phyloP scores from a whole-genome alignment of 2,113 vertebrate genomes.

The Zosterops borbonicus region DNA sequence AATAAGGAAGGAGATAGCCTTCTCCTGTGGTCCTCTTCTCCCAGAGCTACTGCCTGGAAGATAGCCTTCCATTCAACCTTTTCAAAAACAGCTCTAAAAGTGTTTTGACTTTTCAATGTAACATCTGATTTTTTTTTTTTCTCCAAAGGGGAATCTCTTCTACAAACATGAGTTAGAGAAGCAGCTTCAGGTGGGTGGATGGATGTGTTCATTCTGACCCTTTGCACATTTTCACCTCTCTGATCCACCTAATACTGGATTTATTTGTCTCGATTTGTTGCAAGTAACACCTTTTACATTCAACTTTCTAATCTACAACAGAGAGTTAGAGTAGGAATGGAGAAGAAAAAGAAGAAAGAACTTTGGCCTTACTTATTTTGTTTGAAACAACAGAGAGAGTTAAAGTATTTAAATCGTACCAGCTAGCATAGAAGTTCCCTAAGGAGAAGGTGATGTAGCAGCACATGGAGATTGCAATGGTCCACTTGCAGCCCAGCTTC shows the following conservation, averaged over 20 bases:
- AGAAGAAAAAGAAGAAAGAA: background rate
- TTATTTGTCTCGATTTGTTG: background rate
- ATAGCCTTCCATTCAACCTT: background rate
- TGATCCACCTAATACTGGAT: background rate
- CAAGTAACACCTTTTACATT: background rate
- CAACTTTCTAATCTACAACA: background rate
- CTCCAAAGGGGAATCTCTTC: background rate
- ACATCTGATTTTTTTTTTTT: background rate
- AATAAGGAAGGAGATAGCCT: background rate
- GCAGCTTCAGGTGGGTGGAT: background rate
- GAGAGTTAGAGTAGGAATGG: background rate
- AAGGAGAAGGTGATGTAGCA: conserved; percentile 89
- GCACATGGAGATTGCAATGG: conserved; percentile 86
- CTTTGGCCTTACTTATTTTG: background rate
- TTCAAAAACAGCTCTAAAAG: background rate
- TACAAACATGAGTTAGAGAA: background rate
- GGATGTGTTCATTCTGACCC: background rate
- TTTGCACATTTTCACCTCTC: background rate
- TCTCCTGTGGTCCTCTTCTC: background rate
- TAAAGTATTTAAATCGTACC: conserved; percentile 70
- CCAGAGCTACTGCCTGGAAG: background rate
- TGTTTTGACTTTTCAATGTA: background rate
- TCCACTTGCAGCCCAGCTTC: conserved; percentile 95
- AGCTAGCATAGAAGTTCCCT: conserved; percentile 91
- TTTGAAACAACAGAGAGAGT: background rate